Evolutionary conservation across 2,888 invertebrate species (phyloP), one percentile per base, ranked within the genome.

Genomic region (Meliscaeva auricollis): DNA sequence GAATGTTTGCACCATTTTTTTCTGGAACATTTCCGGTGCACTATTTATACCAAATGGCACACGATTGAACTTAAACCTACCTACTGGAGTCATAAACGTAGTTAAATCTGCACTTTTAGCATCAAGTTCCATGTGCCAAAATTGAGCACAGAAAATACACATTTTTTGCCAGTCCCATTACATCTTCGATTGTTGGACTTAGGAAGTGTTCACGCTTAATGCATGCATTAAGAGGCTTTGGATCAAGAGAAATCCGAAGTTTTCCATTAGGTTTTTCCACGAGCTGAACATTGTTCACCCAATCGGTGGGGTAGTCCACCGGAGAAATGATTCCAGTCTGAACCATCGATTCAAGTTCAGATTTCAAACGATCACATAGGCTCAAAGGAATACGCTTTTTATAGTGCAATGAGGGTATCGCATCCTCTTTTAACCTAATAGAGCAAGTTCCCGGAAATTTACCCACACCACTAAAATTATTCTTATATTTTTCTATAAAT

Each of bases 21-120:
- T 87, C 75, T 90, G 89, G 74, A 90, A 90, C 4, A 89, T 88
- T 87, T 90, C 90, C 3, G 89, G 88, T 3, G 89, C 88, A 0
- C 87, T 78, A 8, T 87, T 88, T 6, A 90, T 52, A 2, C 90
- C 90, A 88, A 90, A 90, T 1, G 90, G 89, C 30, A 90, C 46
- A 26, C 90, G 87, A 41, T 78, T 70, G 87, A 89, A 91, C 76
- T 87, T 87, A 74, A 88, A 89, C 17, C 73, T 60, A 20, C 76
- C 74, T 9, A 68, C 38, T 3, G 81, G 81, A 20, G 87, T 87
- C 58, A 58, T 73, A 52, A 87, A 82, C 1, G 78, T 82, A 7
- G 78, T 75, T 48, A 88, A 41, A 20, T 87, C 32, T 2, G 76
- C 30, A 26, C 83, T 82, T 5, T 50, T 15, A 0, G 41, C 15